These are phyloP conservation scores for Galago senegalensis DNA, from an alignment of 2,797 vertebrate genomes.

Conservation along the genomic window DNA sequence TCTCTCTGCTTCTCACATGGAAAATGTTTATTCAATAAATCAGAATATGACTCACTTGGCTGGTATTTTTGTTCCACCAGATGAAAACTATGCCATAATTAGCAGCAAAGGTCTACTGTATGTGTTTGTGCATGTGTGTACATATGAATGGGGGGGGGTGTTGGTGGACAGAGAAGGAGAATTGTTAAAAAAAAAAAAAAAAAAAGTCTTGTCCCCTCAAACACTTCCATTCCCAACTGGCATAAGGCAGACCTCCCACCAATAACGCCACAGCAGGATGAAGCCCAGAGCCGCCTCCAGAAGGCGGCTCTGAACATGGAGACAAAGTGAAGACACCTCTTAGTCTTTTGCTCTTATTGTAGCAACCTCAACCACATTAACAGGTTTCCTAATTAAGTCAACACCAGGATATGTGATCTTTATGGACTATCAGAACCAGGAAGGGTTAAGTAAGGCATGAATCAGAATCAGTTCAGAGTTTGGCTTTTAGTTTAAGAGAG, in stretches of 20 bases:
- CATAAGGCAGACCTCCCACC: neutral
- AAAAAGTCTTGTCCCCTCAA: neutral
- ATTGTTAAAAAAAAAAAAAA: neutral
- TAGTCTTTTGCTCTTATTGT: neutral
- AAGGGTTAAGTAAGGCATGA: slow-evolving; percentile 7
- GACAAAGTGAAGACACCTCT: neutral
- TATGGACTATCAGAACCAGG: neutral
- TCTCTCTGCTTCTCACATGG: slow-evolving; percentile 67
- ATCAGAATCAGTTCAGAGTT: neutral
- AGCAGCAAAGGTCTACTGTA: neutral
- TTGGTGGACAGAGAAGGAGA: neutral
- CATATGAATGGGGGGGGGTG: neutral
- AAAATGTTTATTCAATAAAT: slow-evolving; percentile 77
- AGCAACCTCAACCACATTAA: neutral
- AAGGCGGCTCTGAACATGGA: neutral
- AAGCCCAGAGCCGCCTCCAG: neutral
- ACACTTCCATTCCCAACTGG: slow-evolving; percentile 29
- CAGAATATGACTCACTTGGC: slow-evolving; percentile 71
- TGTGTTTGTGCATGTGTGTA: neutral
- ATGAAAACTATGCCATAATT: slow-evolving; percentile 63
- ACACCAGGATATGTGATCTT: neutral
- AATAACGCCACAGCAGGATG: neutral
- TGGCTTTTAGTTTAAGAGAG: slow-evolving; percentile 43
- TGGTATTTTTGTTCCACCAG: slow-evolving; percentile 66
- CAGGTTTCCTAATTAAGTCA: neutral